A percentile compares a stretch with the other conserved stretches of the same genome.
Conservation (phyloP, 2,797 vertebrate genomes). For the Chanos chanos region DNA sequence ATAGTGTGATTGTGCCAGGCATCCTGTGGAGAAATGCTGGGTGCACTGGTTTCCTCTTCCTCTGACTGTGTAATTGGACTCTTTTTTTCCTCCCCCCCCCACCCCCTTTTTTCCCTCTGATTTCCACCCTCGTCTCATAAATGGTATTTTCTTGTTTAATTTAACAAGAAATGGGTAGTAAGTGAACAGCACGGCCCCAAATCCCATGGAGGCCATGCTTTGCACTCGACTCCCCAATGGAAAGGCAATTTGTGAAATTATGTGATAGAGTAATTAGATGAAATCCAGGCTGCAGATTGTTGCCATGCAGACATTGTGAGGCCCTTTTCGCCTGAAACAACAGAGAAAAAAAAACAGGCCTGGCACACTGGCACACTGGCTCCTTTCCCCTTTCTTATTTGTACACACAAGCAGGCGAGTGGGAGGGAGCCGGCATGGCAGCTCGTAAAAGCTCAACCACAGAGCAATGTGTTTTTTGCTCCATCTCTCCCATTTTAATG, state of each 20-base stretch:
- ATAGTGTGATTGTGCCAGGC: slow-evolving; percentile 34
- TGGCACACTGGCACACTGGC: slow-evolving; percentile 71
- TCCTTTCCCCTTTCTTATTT: slow-evolving; percentile 90
- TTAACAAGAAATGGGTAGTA: slow-evolving; percentile 97
- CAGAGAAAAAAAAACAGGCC: slow-evolving; percentile 81
- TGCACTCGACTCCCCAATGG: slow-evolving; percentile 92
- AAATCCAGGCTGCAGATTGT: slow-evolving; percentile 88
- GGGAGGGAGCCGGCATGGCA: slow-evolving; percentile 89
- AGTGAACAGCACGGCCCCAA: slow-evolving; percentile 90
- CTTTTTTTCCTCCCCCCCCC: slow-evolving; percentile 22
- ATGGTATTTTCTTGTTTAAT: slow-evolving; percentile 95
- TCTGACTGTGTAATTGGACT: slow-evolving; percentile 48
- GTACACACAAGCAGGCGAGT: slow-evolving; percentile 87
- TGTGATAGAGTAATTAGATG: slow-evolving; percentile 99
- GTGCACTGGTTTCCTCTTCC: slow-evolving; percentile 35
- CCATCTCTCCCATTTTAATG: slow-evolving; percentile 66
- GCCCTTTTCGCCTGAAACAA: slow-evolving; percentile 57
- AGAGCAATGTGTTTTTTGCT: slow-evolving; percentile 69
- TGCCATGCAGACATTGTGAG: slow-evolving; percentile 76
- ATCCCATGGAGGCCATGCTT: slow-evolving; percentile 89
- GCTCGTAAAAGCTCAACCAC: slow-evolving; percentile 91
- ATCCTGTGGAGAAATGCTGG: slow-evolving; percentile 38
- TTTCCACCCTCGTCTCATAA: slow-evolving; percentile 63
- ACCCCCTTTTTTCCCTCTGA: slow-evolving; percentile 20
- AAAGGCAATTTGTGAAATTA: slow-evolving; percentile 99